phyloP scores from a whole-genome alignment of 2,797 vertebrate genomes.

The Nothura maculosa region DNA sequence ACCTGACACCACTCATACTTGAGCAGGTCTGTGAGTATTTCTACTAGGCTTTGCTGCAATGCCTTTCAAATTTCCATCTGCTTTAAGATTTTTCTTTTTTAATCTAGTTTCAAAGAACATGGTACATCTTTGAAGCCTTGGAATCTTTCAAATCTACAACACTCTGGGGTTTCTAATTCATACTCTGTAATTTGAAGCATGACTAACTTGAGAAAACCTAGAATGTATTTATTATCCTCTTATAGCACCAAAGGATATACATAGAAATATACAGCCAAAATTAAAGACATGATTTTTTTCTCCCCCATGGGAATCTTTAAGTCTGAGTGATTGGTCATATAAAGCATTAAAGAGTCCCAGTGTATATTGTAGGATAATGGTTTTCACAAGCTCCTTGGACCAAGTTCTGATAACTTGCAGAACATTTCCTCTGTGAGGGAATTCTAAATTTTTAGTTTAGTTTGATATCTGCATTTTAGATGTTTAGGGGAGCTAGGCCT shows the following conservation, averaged over 20 bases:
- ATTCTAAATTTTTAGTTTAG: neutral
- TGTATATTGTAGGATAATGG: neutral
- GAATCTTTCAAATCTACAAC: conserved; percentile 59
- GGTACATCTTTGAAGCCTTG: conserved; percentile 40
- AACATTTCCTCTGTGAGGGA: neutral
- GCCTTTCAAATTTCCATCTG: conserved; percentile 48
- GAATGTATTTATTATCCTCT: conserved; percentile 51
- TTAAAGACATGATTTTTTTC: neutral
- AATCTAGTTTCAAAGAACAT: conserved; percentile 57
- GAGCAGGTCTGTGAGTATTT: conserved; percentile 44
- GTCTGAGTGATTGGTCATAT: neutral
- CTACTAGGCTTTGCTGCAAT: conserved; percentile 23
- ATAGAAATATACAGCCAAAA: neutral
- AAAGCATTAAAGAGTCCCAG: neutral
- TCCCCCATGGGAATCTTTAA: neutral
- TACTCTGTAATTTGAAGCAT: conserved; percentile 26
- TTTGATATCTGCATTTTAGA: neutral
- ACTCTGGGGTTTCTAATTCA: conserved; percentile 48
- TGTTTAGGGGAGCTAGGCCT: neutral
- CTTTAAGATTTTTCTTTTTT: conserved; percentile 56
- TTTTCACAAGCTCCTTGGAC: neutral
- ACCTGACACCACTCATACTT: neutral
- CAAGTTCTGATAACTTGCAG: neutral
- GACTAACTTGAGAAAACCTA: conserved; percentile 30
- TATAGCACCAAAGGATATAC: neutral